Conservation (phyloP, 2,888 invertebrate species). For the Lutraria lutraria region DNA sequence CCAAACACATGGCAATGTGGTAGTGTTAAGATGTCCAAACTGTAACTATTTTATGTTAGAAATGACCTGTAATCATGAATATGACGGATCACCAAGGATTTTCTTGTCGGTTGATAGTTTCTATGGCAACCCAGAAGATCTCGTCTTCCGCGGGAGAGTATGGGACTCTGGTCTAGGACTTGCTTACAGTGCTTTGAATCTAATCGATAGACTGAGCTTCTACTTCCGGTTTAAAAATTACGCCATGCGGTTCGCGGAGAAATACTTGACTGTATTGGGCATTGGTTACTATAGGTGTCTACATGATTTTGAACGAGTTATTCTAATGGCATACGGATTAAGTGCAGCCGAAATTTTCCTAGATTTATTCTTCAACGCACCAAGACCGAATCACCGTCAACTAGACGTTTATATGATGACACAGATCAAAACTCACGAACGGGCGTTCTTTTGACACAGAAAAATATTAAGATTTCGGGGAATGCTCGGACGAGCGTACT, state of each 20-base stretch:
- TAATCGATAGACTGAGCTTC: slow-evolving; percentile 65
- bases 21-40: slow-evolving; percentile 56
- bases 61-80: slow-evolving; percentile 59
- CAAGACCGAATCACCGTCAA: slow-evolving; percentile 40
- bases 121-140: slow-evolving; percentile 59
- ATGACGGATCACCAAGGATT: slow-evolving; percentile 63
- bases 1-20: slow-evolving; percentile 50
- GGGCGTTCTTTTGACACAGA: slow-evolving; percentile 59
- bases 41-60: slow-evolving; percentile 62
- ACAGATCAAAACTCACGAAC: slow-evolving; percentile 59
- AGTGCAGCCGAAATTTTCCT: slow-evolving; percentile 69
- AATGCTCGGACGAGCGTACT: too few species aligned
- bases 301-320: slow-evolving; percentile 62
- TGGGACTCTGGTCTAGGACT: slow-evolving; percentile 69
- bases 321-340: slow-evolving; percentile 65
- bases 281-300: slow-evolving; percentile 63
- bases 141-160: slow-evolving; percentile 66
- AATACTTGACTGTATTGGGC: slow-evolving; percentile 64
- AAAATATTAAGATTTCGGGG: too few species aligned
- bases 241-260: slow-evolving; percentile 62
- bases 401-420: slow-evolving; percentile 49
- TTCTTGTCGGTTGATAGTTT: slow-evolving; percentile 59
- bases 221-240: slow-evolving; percentile 66
- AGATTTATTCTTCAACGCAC: slow-evolving; percentile 53
- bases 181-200: slow-evolving; percentile 65